Evolutionary conservation across 2,113 vertebrate species (phyloP).

Genomic region (Xyliphius kryptos): DNA sequence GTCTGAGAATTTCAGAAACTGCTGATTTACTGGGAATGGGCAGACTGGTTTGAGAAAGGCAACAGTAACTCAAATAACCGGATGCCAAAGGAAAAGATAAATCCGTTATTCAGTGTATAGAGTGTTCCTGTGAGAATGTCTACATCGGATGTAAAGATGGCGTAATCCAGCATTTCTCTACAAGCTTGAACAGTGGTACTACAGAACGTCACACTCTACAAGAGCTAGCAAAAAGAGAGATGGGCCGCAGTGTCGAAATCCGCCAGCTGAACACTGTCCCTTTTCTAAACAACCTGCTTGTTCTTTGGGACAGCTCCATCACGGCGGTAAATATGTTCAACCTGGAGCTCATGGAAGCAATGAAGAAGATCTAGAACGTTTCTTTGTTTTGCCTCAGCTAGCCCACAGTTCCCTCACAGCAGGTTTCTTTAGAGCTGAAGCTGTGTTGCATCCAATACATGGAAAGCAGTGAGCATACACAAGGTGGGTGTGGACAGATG

Average conservation of each 20-base stretch:
- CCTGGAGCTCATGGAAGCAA: conserved; percentile 47
- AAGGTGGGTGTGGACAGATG: conserved; percentile 54
- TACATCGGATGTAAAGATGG: conserved; percentile 57
- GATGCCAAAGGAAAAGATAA: conserved; percentile 53
- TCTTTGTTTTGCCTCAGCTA: conserved; percentile 46
- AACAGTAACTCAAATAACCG: no score
- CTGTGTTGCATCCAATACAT: conserved; percentile 51
- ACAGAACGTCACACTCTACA: conserved; percentile 25
- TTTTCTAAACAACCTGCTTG: conserved; percentile 59
- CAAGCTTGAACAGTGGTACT: conserved; percentile 18
- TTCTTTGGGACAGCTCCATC: conserved; percentile 55
- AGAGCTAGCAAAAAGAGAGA: conserved; percentile 50
- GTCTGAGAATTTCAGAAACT: no score
- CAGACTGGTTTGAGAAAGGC: no score
- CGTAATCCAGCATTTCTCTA: conserved; percentile 51
- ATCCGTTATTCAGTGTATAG: conserved; percentile 52
- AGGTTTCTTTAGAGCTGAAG: conserved; percentile 45
- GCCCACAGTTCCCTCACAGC: conserved; percentile 13
- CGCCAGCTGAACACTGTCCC: conserved; percentile 51
- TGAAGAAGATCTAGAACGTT: conserved; percentile 58
- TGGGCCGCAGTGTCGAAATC: conserved; percentile 51
- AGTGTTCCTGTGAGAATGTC: conserved; percentile 49
- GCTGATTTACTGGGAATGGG: no score
- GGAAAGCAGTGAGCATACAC: conserved; percentile 49
- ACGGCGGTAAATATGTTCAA: conserved; percentile 61